A percentile compares a stretch with the other conserved stretches of the same genome.
Conservation (phyloP, 2,888 invertebrate genomes). For the Spodoptera littoralis region DNA sequence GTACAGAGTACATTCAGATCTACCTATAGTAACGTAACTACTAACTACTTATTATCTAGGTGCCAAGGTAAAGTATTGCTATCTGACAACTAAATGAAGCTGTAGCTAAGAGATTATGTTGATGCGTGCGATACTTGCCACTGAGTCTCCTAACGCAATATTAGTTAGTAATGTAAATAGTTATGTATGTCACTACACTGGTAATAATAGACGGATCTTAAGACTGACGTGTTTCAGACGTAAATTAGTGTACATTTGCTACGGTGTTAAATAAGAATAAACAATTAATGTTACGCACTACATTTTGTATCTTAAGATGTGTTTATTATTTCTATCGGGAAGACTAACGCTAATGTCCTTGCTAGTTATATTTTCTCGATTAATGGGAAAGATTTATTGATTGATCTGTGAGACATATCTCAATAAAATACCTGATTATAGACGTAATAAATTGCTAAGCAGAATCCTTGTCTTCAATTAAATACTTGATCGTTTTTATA, state of each 20-base stretch:
- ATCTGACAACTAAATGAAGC: not conserved
- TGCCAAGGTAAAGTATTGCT: not conserved
- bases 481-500: conserved; percentile 54
- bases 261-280: conserved; percentile 58
- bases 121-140: conserved; percentile 40
- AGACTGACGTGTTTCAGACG: conserved; percentile 72
- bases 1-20: too few relatives aligned
- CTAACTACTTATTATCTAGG: not conserved
- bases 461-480: conserved; percentile 76
- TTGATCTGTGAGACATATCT: conserved; percentile 56
- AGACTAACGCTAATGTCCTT: conserved; percentile 49
- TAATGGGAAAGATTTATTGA: conserved; percentile 31
- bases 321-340: conserved; percentile 76
- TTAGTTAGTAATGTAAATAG: conserved; percentile 59
- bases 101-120: not conserved
- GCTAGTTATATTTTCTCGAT: conserved; percentile 37
- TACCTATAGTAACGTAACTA: not conserved
- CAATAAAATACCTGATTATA: conserved; percentile 43
- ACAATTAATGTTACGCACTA: conserved; percentile 48
- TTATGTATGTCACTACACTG: conserved; percentile 58
- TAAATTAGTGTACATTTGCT: conserved; percentile 65
- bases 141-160: conserved; percentile 55
- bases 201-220: conserved; percentile 85
- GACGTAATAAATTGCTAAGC: conserved; percentile 67
- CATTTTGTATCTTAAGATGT: conserved; percentile 76